These are phyloP conservation scores for Athetis lepigone DNA, from an alignment of 2,888 invertebrate species.

Conservation along the genomic window DNA sequence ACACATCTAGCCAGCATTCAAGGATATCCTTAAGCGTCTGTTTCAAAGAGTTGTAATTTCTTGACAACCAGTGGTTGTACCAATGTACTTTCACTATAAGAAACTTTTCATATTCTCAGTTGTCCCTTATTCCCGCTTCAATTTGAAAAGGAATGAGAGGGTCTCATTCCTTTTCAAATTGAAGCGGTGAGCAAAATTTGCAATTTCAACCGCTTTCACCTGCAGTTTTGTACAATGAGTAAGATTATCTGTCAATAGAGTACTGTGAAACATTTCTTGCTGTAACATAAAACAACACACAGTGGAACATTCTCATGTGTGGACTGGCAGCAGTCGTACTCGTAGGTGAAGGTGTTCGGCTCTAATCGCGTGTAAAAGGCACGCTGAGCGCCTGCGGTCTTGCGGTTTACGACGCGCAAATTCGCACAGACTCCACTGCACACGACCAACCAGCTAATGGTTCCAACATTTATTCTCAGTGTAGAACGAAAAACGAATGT, in stretches of 20 bases:
- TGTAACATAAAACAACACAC: background rate
- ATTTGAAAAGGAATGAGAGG: no score
- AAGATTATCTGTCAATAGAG: background rate
- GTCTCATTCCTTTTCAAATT: no score
- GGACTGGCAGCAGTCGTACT: background rate
- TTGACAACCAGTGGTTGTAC: background rate
- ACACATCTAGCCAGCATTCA: conserved; percentile 26
- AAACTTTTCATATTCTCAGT: background rate
- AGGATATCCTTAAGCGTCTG: conserved; percentile 6
- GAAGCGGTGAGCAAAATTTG: no score
- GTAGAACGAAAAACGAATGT: background rate
- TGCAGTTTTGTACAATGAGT: background rate
- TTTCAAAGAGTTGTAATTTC: background rate
- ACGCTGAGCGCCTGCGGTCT: conserved; percentile 62
- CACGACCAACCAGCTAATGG: conserved; percentile 40
- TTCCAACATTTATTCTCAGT: background rate
- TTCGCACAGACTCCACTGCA: conserved; percentile 39
- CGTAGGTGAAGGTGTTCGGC: conserved; percentile 19
- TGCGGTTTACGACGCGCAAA: conserved; percentile 54
- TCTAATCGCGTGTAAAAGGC: conserved; percentile 51
- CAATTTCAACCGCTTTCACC: no score
- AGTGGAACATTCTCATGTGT: conserved; percentile 1
- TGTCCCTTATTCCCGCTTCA: no score
- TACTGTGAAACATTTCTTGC: background rate
- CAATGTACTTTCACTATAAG: background rate